Evolutionary conservation across 2,113 vertebrate species (phyloP).

Genomic region (Nematolebias whitei): DNA sequence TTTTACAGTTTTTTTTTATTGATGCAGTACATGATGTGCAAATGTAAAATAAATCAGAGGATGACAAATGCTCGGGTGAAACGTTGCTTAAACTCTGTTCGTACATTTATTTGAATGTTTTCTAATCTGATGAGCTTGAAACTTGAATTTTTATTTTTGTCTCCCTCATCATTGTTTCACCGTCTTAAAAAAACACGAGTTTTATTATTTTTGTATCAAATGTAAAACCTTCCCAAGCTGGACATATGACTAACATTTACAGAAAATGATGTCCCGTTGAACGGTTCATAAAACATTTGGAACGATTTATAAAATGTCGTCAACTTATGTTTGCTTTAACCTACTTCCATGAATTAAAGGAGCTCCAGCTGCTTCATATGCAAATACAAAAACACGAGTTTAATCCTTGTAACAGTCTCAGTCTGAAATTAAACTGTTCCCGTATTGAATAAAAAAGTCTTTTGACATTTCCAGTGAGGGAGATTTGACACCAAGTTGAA

Average conservation of each 20-base stretch:
- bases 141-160: too few species aligned
- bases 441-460: slow-evolving; percentile 57
- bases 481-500: slow-evolving; percentile 9
- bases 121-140: too few species aligned
- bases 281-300: not conserved
- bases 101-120: slow-evolving; percentile 7
- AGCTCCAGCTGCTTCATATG: slow-evolving; percentile 19
- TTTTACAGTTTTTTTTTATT: not conserved
- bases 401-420: slow-evolving; percentile 48
- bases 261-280: not conserved
- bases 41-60: not conserved
- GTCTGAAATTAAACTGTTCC: slow-evolving; percentile 61
- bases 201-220: too few species aligned
- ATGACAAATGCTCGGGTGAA: not conserved
- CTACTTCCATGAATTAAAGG: not conserved
- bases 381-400: not conserved
- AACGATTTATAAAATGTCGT: not conserved
- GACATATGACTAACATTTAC: not conserved
- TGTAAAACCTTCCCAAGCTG: not conserved
- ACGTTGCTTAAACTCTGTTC: slow-evolving; percentile 9
- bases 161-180: too few species aligned
- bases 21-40: not conserved
- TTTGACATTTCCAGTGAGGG: too few species aligned
- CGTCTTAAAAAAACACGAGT: not conserved
- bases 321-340: too few species aligned